phyloP scores from a whole-genome alignment of 2,797 vertebrate species.

The Poeciliopsis turneri region DNA sequence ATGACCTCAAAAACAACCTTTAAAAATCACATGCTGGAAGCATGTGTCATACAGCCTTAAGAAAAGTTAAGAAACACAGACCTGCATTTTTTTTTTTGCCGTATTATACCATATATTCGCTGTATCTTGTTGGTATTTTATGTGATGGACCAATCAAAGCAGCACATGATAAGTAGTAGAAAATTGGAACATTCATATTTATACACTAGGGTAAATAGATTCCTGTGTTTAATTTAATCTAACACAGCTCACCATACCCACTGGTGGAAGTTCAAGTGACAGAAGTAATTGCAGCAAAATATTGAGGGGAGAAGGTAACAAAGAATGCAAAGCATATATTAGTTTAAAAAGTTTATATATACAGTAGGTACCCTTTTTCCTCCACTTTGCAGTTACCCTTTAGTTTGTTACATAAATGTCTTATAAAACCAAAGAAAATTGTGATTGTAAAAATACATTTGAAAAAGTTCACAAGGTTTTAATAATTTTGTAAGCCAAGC shows the following conservation, averaged over 20 bases:
- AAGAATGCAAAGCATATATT: neutral
- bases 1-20: slow-evolving; percentile 17
- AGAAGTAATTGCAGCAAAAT: neutral
- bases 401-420: neutral
- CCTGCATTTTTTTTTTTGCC: neutral
- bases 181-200: neutral
- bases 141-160: neutral
- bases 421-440: neutral
- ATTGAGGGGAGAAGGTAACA: neutral
- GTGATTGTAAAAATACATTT: neutral
- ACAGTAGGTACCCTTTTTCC: neutral
- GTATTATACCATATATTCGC: neutral
- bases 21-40: neutral
- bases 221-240: neutral
- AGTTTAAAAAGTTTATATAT: neutral
- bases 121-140: neutral
- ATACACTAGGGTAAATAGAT: neutral
- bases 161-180: neutral
- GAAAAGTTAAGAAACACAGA: neutral
- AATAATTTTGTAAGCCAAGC: neutral
- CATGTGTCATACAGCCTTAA: neutral
- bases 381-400: neutral
- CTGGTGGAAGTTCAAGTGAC: neutral
- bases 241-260: neutral
- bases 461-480: neutral